Percentiles rank a stretch among this genome's conserved stretches.
These are phyloP conservation scores for Sycophaga agraensis DNA, from an alignment of 1,140 invertebrate species.

Conservation along the genomic window DNA sequence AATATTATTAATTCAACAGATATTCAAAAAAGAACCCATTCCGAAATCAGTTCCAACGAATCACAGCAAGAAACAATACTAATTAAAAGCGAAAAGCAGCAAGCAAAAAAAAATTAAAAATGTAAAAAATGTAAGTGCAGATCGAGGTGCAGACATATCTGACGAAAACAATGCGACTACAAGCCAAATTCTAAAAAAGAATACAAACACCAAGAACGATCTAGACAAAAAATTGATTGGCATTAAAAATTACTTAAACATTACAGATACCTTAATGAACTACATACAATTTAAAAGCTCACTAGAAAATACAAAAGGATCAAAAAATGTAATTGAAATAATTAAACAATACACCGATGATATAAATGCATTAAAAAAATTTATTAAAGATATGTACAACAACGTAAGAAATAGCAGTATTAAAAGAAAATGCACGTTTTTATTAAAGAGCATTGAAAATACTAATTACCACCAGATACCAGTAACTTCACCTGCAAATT, in stretches of 20 bases:
- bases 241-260: not conserved
- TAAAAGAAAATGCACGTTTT: not conserved
- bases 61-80: no score
- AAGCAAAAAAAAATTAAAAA: no score
- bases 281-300: conserved; percentile 26
- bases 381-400: conserved; percentile 1
- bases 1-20: no score
- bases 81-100: no score
- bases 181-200: not conserved
- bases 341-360: conserved; percentile 3
- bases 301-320: conserved; percentile 18
- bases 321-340: not conserved
- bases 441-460: not conserved
- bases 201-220: not conserved
- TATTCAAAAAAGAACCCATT: no score
- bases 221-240: not conserved
- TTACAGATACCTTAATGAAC: not conserved
- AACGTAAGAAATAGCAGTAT: not conserved
- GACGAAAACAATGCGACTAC: no score
- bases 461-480: not conserved
- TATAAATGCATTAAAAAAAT: not conserved
- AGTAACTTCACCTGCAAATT: not conserved
- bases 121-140: not conserved
- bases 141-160: not conserved
- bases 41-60: no score